Percentiles rank a stretch among this genome's conserved stretches.
Evolutionary conservation across 2,888 invertebrate genomes (phyloP).

Genomic region (Cataglyphis albicans): DNA sequence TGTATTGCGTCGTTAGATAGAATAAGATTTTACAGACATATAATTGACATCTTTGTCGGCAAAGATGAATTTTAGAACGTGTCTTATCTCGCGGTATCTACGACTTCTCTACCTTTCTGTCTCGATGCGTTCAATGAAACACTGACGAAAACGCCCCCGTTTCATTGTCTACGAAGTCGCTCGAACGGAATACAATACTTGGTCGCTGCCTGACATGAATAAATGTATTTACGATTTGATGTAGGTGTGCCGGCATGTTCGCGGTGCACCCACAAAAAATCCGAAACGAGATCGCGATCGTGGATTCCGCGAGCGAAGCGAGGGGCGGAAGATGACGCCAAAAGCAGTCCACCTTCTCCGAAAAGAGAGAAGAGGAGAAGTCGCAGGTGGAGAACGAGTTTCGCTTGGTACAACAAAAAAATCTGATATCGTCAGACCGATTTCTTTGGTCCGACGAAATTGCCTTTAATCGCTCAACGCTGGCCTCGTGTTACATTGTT

Average conservation of each 20-base stretch:
- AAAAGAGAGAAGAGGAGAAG: slow-evolving; percentile 59
- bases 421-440: slow-evolving; percentile 61
- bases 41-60: slow-evolving; percentile 40
- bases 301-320: slow-evolving; percentile 69
- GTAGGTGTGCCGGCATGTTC: slow-evolving; percentile 82
- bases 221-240: slow-evolving; percentile 85
- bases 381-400: slow-evolving; percentile 74
- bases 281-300: slow-evolving; percentile 71
- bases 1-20: not conserved
- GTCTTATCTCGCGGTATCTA: slow-evolving; percentile 43
- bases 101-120: slow-evolving; percentile 27
- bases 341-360: slow-evolving; percentile 55
- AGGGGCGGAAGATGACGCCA: slow-evolving; percentile 48
- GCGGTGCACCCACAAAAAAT: slow-evolving; percentile 72
- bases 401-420: slow-evolving; percentile 52
- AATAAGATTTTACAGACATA: not conserved
- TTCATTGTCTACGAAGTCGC: slow-evolving; percentile 83
- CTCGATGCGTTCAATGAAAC: slow-evolving; percentile 69
- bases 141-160: slow-evolving; percentile 83
- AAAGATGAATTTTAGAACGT: slow-evolving; percentile 63
- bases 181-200: slow-evolving; percentile 84
- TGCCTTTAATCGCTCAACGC: slow-evolving; percentile 58
- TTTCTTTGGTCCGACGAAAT: slow-evolving; percentile 64
- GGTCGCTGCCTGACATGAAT: slow-evolving; percentile 83
- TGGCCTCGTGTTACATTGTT: slow-evolving; percentile 31